Evolutionary conservation across 1,140 invertebrate species (phyloP), one percentile per base, ranked within the genome.

Genomic region (Trichonephila inaurata): DNA sequence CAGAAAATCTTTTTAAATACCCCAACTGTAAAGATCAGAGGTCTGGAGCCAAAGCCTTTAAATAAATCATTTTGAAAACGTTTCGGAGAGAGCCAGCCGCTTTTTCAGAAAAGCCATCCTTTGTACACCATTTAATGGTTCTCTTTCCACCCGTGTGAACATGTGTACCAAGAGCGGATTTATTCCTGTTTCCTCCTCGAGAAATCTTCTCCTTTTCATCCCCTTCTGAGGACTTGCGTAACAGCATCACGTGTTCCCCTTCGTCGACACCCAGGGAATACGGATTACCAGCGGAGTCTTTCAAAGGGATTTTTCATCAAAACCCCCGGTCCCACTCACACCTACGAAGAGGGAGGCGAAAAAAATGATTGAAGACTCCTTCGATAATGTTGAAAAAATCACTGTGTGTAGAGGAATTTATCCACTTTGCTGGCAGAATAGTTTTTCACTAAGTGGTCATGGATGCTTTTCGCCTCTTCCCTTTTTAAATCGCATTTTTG

Each of bases 361-460:
- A 92, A 92, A 92, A 92, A 92, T 92, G 91, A 92, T 92, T 85
- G 91, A 92, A 92, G 91, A 92, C 91, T 64, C 44, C 51, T 82
- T 72, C 81, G 91, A 86, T 92, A 92, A 92, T 92, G 91, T 72
- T 92, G 82, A 92, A 92, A 92, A 92, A 92, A 92, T 92, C 91
- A 92, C 89, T 91, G 89, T 83, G 82, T 92, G 91, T 86, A 86
- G 91, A 92, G 83, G 91, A 92, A 92, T 92, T 92, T 92, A 92
- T 92, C 91, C 91, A 92, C 91, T 92, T 92, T 92, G 91, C 91
- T 86, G 61, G 91, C 64, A 86, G 82, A 92, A 92, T 92, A 92
- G 91, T 92, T 92, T 92, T 92, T 92, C 91, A 44, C 91, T 86
- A 92, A 92, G 91, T 92, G 91, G 91, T 92, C 91, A 92, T n/a